Percentiles rank a stretch among this genome's conserved stretches.
Evolutionary conservation across 2,113 vertebrate genomes (phyloP).

Genomic region (Axis porcinus): DNA sequence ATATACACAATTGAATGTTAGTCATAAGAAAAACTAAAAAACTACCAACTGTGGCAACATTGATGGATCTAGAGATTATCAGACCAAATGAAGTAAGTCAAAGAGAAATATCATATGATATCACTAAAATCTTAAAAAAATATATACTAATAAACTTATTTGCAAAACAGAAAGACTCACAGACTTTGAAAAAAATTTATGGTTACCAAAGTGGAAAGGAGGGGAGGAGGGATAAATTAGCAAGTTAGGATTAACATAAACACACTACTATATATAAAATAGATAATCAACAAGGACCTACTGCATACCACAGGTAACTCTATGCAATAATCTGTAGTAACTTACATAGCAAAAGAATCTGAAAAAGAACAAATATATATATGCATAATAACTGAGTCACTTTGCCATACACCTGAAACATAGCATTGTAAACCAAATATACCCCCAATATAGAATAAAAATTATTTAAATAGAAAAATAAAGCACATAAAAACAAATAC

Average conservation of each 20-base stretch:
- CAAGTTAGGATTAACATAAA: background rate
- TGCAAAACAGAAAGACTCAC: background rate
- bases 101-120: background rate
- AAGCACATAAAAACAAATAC: background rate
- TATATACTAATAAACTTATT: background rate
- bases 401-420: background rate
- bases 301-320: background rate
- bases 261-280: background rate
- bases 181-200: background rate
- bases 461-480: background rate
- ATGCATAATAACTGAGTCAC: background rate
- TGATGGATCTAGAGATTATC: background rate
- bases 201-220: background rate
- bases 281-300: background rate
- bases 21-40: background rate
- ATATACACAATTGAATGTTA: background rate
- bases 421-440: background rate
- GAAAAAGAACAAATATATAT: background rate
- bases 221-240: background rate
- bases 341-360: background rate
- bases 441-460: background rate
- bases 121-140: background rate
- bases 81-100: background rate
- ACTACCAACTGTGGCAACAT: background rate
- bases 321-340: background rate